Percentiles rank a stretch among this genome's conserved stretches.
These are phyloP conservation scores for Trichonephila clavata DNA, from an alignment of 1,140 invertebrate species.

Conservation along the genomic window DNA sequence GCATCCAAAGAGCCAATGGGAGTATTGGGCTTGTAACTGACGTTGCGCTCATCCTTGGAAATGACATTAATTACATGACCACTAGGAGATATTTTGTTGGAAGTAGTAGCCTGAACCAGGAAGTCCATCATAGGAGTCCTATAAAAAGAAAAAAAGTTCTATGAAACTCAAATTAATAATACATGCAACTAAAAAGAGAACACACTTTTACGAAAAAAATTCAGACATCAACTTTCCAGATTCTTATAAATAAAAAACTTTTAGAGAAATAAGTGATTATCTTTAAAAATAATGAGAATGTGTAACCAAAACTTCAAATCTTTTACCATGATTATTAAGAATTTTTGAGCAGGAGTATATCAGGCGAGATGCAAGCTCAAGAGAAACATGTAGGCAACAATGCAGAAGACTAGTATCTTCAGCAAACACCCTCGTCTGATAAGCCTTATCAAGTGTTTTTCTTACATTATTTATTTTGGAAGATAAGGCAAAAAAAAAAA, in stretches of 20 bases:
- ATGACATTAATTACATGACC: constrained; percentile 87
- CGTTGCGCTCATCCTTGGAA: constrained; percentile 82
- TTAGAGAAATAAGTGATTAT: not conserved
- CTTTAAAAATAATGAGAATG: not conserved
- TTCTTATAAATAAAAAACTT: not conserved
- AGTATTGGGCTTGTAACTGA: constrained; percentile 89
- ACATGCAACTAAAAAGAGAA: not conserved
- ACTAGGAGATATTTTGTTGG: constrained; percentile 87
- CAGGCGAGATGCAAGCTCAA: not conserved
- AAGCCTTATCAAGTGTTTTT: constrained; percentile 9
- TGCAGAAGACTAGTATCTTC: not conserved
- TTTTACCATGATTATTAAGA: not conserved
- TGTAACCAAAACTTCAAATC: not conserved
- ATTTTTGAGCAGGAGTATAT: not conserved
- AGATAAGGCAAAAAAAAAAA: not conserved
- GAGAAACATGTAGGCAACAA: not conserved
- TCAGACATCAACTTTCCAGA: not conserved
- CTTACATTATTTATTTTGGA: not conserved
- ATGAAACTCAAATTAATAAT: not conserved
- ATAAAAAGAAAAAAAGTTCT: not conserved
- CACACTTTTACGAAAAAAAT: not conserved
- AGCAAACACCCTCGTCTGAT: constrained; percentile 42
- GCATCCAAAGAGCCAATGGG: constrained; percentile 86
- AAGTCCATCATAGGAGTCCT: constrained; percentile 92
- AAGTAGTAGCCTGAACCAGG: constrained; percentile 88